Evolutionary conservation across 2,888 invertebrate genomes (phyloP).

Genomic region (Quadriops clusia): DNA sequence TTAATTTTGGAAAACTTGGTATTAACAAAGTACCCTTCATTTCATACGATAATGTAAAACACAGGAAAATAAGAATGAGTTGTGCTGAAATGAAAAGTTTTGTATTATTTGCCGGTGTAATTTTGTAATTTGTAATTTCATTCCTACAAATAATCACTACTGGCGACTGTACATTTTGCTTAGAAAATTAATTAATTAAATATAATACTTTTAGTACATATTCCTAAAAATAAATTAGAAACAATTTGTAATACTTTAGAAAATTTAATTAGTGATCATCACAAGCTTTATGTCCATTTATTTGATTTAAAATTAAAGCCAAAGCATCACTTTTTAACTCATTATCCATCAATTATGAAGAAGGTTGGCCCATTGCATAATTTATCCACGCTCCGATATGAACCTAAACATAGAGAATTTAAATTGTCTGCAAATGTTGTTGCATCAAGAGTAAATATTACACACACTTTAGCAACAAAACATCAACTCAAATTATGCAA

Average conservation of each 20-base stretch:
- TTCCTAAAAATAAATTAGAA: too few species aligned
- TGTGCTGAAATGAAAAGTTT: conserved; percentile 13
- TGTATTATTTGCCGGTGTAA: conserved; percentile 10
- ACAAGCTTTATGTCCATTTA: conserved; percentile 11
- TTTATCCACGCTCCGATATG: conserved; percentile 16
- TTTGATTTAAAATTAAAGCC: conserved; percentile 12
- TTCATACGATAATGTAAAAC: conserved; percentile 7
- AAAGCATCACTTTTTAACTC: conserved; percentile 17
- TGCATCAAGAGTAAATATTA: conserved; percentile 13
- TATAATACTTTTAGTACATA: too few species aligned
- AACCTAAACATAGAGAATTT: conserved; percentile 16
- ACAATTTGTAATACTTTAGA: conserved; percentile 7
- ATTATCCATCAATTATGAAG: conserved; percentile 14
- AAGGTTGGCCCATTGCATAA: conserved; percentile 16
- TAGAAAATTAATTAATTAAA: too few species aligned
- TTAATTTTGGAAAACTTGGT: not conserved
- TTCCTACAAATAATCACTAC: conserved; percentile 11
- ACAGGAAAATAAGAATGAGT: conserved; percentile 13
- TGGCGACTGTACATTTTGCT: too few species aligned
- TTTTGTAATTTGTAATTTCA: conserved; percentile 11
- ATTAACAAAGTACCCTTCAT: conserved; percentile 7
- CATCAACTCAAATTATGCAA: conserved; percentile 10
- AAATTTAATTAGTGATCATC: conserved; percentile 11
- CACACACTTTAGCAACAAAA: conserved; percentile 11
- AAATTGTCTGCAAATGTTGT: conserved; percentile 12